Evolutionary conservation across 1,140 invertebrate genomes (phyloP), one percentile per base, ranked within the genome.

Genomic region (Phymastichus coffea): DNA sequence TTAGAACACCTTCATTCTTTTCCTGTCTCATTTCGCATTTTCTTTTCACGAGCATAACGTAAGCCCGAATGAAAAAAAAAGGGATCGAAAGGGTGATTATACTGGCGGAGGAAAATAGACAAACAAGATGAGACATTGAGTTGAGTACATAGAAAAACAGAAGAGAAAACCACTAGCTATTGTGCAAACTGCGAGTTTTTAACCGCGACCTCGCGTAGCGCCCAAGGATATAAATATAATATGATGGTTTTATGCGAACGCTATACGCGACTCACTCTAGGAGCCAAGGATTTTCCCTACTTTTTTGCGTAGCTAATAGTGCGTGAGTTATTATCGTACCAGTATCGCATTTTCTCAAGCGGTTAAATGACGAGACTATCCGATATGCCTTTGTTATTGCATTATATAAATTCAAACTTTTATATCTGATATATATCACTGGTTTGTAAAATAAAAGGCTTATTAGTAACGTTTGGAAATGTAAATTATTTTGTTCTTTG

Each of bases 291-390:
- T 46, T 62, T 57, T 63, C 66, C 60, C 64, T 63, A 38, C 66
- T 63, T 63, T 65, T 67, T 65, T 57, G 48, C 48, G 17, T 37
- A 56, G 55, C 57, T 65, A 69, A 47, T 66, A 68, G 64, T 71
- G 73, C 72, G 70, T 75, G 69, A 76, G 67, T 74, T 76, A 77
- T 77, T 77, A 77, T 70, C 73, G 76, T 77, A 72, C 74, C 68
- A 62, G 70, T 70, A 72, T 71, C 63, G 68, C 67, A 71, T 73
- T 71, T 71, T 70, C 63, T 56, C 64, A 20, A 63, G 64, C 68
- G 74, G 76, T 77, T 67, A 68, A 68, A 51, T 63, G 65, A 64
- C 23, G 43, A 71, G 74, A 77, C 75, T n/a, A n/a, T n/a, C n/a
- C n/a, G n/a, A n/a, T n/a, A n/a, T n/a, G n/a, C n/a, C n/a, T n/a